A percentile compares a stretch with the other conserved stretches of the same genome.
Conservation (phyloP, 2,888 invertebrate species). For the Clanis bilineata region DNA sequence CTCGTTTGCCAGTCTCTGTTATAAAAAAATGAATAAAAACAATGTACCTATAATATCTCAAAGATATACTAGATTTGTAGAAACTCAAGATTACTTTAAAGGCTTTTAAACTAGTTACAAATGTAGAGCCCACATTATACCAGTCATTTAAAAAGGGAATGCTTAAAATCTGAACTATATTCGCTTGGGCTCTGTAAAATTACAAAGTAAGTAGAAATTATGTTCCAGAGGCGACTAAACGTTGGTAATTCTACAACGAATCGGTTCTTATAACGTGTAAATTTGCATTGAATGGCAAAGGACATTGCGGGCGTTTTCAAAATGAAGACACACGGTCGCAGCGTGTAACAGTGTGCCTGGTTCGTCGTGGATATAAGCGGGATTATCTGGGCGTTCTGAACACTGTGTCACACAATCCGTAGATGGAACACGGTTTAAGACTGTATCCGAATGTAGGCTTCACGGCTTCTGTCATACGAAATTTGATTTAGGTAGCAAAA, state of each 20-base stretch:
- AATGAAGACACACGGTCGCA: constrained; percentile 45
- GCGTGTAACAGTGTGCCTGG: constrained; percentile 37
- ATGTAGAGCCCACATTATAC: not conserved
- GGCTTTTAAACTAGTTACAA: not conserved
- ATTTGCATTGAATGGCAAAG: constrained; percentile 81
- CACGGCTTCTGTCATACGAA: constrained; percentile 30
- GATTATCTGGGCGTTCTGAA: constrained; percentile 26
- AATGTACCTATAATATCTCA: no score
- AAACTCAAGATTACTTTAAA: no score
- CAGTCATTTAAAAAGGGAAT: not conserved
- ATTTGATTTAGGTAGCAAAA: constrained; percentile 35
- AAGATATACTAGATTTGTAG: no score
- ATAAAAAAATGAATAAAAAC: no score
- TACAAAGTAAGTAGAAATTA: constrained; percentile 70
- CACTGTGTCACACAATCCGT: constrained; percentile 33
- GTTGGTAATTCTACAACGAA: constrained; percentile 75
- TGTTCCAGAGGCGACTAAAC: constrained; percentile 80
- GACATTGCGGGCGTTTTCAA: constrained; percentile 63
- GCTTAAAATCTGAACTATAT: constrained; percentile 39
- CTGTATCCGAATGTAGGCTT: constrained; percentile 28
- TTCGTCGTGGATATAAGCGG: constrained; percentile 19
- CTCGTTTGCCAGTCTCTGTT: no score
- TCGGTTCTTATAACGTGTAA: constrained; percentile 74
- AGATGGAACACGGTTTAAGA: constrained; percentile 30
- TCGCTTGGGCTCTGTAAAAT: constrained; percentile 55